Conservation (phyloP, 1,140 invertebrate genomes). For the Asbolus verrucosus region DNA sequence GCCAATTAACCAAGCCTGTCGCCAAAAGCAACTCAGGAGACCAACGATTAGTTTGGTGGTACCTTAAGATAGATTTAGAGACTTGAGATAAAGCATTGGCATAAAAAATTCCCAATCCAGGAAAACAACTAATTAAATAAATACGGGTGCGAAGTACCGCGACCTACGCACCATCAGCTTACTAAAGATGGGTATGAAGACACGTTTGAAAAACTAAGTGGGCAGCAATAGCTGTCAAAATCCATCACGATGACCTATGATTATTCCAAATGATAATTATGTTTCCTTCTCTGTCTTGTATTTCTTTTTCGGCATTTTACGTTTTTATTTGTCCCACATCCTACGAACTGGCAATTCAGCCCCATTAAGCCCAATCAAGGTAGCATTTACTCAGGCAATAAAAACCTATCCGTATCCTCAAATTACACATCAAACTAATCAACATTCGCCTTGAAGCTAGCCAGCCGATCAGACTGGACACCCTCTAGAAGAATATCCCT, state of each 20-base stretch:
- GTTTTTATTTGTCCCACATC: not conserved
- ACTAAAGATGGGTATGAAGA: not conserved
- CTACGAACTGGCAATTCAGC: slow-evolving; percentile 4
- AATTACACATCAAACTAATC: slow-evolving; percentile 31
- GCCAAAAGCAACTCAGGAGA: slow-evolving; percentile 30
- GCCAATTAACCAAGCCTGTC: slow-evolving; percentile 47
- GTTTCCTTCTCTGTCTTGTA: not conserved
- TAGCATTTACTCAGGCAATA: slow-evolving; percentile 28
- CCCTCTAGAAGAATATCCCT: not conserved
- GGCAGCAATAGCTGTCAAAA: slow-evolving; percentile 10
- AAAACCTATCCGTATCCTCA: slow-evolving; percentile 22
- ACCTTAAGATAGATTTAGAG: slow-evolving; percentile 12
- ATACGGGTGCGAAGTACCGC: not conserved
- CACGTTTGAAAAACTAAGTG: not conserved
- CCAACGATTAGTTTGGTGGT: slow-evolving; percentile 25
- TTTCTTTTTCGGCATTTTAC: slow-evolving; percentile 1
- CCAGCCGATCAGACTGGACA: slow-evolving; percentile 3
- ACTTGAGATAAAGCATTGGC: not conserved
- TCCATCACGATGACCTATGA: not conserved
- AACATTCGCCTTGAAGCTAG: slow-evolving; percentile 26
- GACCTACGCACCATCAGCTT: not conserved
- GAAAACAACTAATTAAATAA: slow-evolving; percentile 29
- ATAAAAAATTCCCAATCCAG: slow-evolving; percentile 18
- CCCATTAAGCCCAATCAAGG: slow-evolving; percentile 30
- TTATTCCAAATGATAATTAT: not conserved